phyloP scores from a whole-genome alignment of 2,797 vertebrate species.

The Synaphobranchus kaupii region DNA sequence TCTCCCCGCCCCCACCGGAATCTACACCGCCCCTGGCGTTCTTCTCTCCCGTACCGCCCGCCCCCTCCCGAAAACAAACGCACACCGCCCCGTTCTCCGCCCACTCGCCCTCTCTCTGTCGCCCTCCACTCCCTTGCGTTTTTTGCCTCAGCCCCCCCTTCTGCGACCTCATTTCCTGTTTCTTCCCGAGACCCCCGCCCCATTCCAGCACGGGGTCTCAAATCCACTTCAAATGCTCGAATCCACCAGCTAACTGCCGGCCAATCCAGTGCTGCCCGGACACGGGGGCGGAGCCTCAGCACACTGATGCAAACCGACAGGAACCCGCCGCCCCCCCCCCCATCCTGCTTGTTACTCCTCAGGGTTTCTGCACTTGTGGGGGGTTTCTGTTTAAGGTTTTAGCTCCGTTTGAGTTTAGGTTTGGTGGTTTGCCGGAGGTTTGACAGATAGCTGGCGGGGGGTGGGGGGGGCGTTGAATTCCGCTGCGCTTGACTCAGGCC shows the following conservation, averaged over 20 bases:
- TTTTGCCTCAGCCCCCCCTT: conserved; percentile 34
- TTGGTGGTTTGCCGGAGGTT: neutral
- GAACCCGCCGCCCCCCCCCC: conserved; percentile 35
- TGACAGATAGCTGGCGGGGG: too few species aligned
- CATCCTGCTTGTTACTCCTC: conserved; percentile 73
- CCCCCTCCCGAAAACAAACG: conserved; percentile 16
- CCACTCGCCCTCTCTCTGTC: conserved; percentile 38
- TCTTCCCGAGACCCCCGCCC: neutral
- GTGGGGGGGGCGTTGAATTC: neutral
- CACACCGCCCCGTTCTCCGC: conserved; percentile 42
- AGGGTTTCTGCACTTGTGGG: conserved; percentile 66
- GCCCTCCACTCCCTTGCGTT: neutral
- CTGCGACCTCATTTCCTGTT: conserved; percentile 35
- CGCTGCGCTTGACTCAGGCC: neutral
- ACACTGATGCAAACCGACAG: neutral
- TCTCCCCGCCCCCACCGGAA: conserved; percentile 35
- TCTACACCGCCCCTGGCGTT: conserved; percentile 34
- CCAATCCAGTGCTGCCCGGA: neutral
- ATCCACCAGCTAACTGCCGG: conserved; percentile 9
- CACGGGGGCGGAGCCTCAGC: conserved; percentile 2
- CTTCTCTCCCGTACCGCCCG: neutral
- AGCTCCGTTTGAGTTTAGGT: conserved; percentile 47
- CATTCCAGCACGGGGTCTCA: neutral
- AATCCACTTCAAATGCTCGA: neutral
- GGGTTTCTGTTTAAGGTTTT: conserved; percentile 48